Evolutionary conservation across 2,113 vertebrate species (phyloP).

Genomic region (Tetrao urogallus): DNA sequence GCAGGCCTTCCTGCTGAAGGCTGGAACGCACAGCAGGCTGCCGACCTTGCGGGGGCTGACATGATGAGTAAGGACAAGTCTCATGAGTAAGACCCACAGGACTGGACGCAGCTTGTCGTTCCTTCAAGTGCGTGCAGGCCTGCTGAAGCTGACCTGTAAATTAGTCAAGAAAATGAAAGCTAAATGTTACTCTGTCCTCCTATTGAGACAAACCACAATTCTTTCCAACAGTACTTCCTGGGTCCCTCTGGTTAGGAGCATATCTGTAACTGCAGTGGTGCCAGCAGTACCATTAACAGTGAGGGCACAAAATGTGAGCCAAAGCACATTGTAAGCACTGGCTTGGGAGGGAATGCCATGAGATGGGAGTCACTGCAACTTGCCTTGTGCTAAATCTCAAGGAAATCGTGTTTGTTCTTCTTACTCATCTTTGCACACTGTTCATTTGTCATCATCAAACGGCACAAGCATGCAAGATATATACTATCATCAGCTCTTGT

Average conservation of each 20-base stretch:
- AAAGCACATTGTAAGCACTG: background rate
- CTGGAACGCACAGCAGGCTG: background rate
- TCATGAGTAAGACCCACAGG: constrained; percentile 58
- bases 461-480: background rate
- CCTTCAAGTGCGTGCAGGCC: constrained; percentile 38
- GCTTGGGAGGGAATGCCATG: background rate
- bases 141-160: constrained; percentile 53
- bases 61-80: constrained; percentile 30
- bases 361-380: background rate
- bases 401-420: background rate
- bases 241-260: background rate
- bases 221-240: background rate
- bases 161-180: background rate
- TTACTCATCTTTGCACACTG: background rate
- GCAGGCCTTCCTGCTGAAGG: constrained; percentile 10
- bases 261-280: background rate
- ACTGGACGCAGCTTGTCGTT: constrained; percentile 45
- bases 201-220: background rate
- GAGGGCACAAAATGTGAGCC: background rate
- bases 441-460: background rate
- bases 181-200: background rate
- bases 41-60: background rate
- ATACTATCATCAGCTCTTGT: background rate
- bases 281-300: background rate
- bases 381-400: background rate